These are phyloP conservation scores for Stichopus horrens DNA, from an alignment of 53 echinoderm and acorn worm species.

Conservation along the genomic window DNA sequence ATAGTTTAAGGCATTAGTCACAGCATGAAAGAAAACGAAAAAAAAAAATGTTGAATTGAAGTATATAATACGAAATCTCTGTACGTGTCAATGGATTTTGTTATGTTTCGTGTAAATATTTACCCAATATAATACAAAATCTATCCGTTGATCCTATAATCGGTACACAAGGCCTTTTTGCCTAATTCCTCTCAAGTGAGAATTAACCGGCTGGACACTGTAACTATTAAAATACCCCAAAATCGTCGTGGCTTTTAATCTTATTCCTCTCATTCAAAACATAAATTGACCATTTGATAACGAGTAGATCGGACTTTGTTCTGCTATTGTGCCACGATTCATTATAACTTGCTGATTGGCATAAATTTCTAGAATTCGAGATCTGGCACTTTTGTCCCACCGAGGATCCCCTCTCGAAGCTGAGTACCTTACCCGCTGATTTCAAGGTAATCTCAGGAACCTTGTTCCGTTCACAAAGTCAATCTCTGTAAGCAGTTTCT, in stretches of 20 bases:
- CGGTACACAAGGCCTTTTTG: conserved; percentile 23
- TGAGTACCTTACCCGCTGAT: not conserved
- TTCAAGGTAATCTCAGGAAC: conserved; percentile 14
- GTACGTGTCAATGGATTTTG: not conserved
- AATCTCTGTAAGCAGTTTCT: not conserved
- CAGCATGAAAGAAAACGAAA: not conserved
- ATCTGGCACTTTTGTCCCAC: not conserved
- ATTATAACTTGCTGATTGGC: conserved; percentile 15
- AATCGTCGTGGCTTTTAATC: not conserved
- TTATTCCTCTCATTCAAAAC: not conserved
- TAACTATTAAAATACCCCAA: not conserved
- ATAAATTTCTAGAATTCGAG: conserved; percentile 13
- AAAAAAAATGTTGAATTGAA: not conserved
- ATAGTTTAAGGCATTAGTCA: not conserved
- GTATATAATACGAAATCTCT: not conserved
- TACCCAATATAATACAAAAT: not conserved
- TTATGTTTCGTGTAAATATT: conserved; percentile 20
- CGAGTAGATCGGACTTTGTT: conserved; percentile 4
- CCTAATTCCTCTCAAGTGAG: not conserved
- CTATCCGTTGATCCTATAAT: conserved; percentile 30
- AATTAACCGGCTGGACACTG: not conserved
- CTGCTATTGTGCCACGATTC: not conserved
- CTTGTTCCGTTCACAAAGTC: not conserved
- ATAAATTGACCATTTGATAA: conserved; percentile 11
- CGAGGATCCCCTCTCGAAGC: not conserved